Base-by-base conservation (phyloP, 2,113 vertebrate species). In the Burhinus bistriatus region DNA sequence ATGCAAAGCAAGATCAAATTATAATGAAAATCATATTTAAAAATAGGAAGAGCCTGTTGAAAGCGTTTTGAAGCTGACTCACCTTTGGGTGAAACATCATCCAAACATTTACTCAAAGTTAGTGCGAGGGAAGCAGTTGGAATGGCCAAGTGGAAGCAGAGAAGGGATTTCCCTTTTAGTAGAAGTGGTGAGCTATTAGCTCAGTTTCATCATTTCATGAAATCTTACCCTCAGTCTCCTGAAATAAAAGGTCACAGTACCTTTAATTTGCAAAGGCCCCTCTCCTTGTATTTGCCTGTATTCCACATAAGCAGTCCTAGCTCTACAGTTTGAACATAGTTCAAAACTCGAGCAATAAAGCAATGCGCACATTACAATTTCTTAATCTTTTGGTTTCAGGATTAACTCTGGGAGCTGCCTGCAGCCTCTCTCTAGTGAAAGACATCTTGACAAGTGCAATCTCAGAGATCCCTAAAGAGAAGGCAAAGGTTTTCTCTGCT, bases 401-500 rank as follows among this genome's bases (percentile, higher is more conserved):
- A 12, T 95, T 99, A 90, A 98, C 96, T 65, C 47, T 99, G 21
- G 98, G 98, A 61, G 98, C 98, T 8, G 98, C 98, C 71, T 98
- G 97, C 93, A 98, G 95, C 83, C 98, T 99, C 27, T 95, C 98
- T 9, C 91, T 97, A 62, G 49, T 98, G 38, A 97, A 87, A 72
- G 97, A 95, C 49, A 64, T 98, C 68, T 36, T 99, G 97, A 93
- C 97, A 82, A 96, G 95, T 22, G 90, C 97, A 65, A 44, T 98
- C 36, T 21, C 54, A 2, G 89, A 97, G 70, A 73, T 98, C 10
- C 97, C 97, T 4, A 76, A 82, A 79, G 98, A 98, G 83, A 98
- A 98, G 95, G 98, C 97, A 0, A 98, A 98, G 64, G 83, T 95
- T 40, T 98, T 98, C 95, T 25, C 40, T 30, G 98, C 98, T 36